Base-by-base conservation (phyloP, 2,113 vertebrate species). In the Halichoerus grypus region DNA sequence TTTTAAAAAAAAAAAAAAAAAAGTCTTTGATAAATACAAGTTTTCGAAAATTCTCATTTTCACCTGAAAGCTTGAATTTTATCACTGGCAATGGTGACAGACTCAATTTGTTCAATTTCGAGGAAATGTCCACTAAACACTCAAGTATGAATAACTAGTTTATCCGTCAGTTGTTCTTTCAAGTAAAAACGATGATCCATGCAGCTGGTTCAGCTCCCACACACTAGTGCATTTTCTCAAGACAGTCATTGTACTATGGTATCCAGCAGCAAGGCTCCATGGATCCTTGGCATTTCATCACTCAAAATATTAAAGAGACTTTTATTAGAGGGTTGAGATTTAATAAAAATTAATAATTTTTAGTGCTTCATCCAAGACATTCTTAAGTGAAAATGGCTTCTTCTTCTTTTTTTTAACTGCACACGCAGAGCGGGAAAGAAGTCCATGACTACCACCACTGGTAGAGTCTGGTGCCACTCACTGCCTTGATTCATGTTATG, bases 11-110 rank as follows among this genome's bases (percentile, higher is more conserved):
- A 36, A 36, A 36, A 36, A 36, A 36, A 33, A 86, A 91, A 86
- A 87, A 11, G 12, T 94, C 74, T 91, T 18, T 67, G 65, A 88
- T 49, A 83, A 24, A 82, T 10, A 4, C 14, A 59, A 82, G 72
- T 77, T 88, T 94, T 91, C 49, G 39, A 96, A 88, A 97, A 96
- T 92, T 92, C 76, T 49, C 36, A 94, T 51, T 95, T 97, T 91
- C 3, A 4, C 79, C 59, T 82, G 72, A 97, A 87, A 82, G 93
- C 33, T 26, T 95, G 63, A 65, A 61, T 74, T 81, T 81, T 81
- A 88, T 36, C 72, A 71, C 21, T 21, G 42, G 71, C 72, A 69
- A 59, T 4, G 28, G 31, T 33, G 22, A 96, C 11, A 87, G 51
- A 21, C 63, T 71, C 24, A 36, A 13, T 94, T 85, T 83, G 28